A percentile compares a stretch with the other conserved stretches of the same genome.
Conservation (phyloP, 1,140 invertebrate species). For the Littorina saxatilis region DNA sequence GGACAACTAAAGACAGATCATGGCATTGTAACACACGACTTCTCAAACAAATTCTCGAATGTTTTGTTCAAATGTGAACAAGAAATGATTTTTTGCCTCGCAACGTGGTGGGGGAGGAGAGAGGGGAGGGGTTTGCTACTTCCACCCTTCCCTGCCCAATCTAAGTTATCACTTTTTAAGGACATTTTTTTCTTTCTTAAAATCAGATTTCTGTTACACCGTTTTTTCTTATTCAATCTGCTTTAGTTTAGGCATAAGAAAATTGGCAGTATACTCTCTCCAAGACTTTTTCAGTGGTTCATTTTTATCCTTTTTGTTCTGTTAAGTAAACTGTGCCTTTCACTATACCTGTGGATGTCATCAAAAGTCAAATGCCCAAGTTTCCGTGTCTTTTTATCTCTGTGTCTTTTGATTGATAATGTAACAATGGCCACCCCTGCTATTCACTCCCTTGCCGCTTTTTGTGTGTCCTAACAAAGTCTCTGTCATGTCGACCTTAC, state of each 20-base stretch:
- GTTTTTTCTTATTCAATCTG: no score
- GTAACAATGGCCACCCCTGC: conserved; percentile 14
- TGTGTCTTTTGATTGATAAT: conserved; percentile 13
- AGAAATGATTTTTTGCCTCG: background rate
- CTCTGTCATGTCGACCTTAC: conserved; percentile 10
- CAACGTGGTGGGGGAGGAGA: conserved; percentile 2
- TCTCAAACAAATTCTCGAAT: background rate
- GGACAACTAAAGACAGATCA: conserved; percentile 8
- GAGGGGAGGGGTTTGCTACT: background rate
- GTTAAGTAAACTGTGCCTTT: background rate
- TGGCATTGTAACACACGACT: conserved; percentile 1
- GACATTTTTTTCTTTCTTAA: no score
- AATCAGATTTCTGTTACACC: no score
- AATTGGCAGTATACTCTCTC: background rate
- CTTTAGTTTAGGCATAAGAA: no score
- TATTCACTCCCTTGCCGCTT: conserved; percentile 19
- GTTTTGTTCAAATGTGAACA: background rate
- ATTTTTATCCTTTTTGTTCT: background rate
- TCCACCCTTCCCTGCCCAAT: background rate
- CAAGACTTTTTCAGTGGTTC: background rate
- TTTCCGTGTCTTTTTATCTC: background rate
- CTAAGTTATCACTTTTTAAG: no score
- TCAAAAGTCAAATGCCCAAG: conserved; percentile 4
- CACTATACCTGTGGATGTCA: background rate
- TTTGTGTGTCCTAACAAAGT: conserved; percentile 24